A percentile compares a stretch with the other conserved stretches of the same genome.
Evolutionary conservation across 1,140 invertebrate genomes (phyloP).

Genomic region (Listronotus oregonensis): DNA sequence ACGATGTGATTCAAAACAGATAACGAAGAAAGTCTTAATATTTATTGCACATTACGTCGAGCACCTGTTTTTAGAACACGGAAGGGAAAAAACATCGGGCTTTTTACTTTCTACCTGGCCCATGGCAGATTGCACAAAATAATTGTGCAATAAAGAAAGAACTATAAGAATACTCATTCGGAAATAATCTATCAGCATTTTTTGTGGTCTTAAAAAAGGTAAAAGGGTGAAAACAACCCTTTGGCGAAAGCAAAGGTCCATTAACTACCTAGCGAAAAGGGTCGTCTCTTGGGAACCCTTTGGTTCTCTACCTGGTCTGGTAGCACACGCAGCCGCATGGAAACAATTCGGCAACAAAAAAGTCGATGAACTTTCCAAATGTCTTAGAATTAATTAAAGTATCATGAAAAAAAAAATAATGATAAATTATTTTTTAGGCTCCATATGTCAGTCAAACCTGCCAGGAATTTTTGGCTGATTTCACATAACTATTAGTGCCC

Average conservation of each 20-base stretch:
- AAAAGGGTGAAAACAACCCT: slow-evolving; percentile 39
- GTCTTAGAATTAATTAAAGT: slow-evolving; percentile 6
- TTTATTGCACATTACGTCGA: slow-evolving; percentile 29
- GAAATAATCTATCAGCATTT: slow-evolving; percentile 33
- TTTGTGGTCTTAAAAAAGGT: slow-evolving; percentile 22
- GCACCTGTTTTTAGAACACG: slow-evolving; percentile 29
- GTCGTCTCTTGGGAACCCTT: neutral
- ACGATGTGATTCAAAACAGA: slow-evolving; percentile 10
- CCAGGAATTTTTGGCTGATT: too few species aligned
- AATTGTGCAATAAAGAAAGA: slow-evolving; percentile 28
- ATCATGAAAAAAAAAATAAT: slow-evolving; percentile 5
- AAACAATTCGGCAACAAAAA: slow-evolving; percentile 10
- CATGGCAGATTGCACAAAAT: slow-evolving; percentile 32
- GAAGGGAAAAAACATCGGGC: slow-evolving; percentile 25
- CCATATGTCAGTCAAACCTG: too few species aligned
- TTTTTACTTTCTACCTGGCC: slow-evolving; percentile 35
- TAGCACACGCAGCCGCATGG: slow-evolving; percentile 21
- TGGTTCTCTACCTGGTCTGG: slow-evolving; percentile 25
- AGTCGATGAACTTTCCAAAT: slow-evolving; percentile 16
- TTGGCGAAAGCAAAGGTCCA: slow-evolving; percentile 27
- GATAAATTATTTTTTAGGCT: neutral
- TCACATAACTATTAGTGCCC: too few species aligned
- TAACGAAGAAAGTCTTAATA: slow-evolving; percentile 31
- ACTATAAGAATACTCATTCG: slow-evolving; percentile 19
- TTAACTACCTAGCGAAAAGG: slow-evolving; percentile 31